Percentiles rank a stretch among this genome's conserved stretches.
Conservation (phyloP, 2,888 invertebrate genomes). For the Leptarthrus brevirostris region DNA sequence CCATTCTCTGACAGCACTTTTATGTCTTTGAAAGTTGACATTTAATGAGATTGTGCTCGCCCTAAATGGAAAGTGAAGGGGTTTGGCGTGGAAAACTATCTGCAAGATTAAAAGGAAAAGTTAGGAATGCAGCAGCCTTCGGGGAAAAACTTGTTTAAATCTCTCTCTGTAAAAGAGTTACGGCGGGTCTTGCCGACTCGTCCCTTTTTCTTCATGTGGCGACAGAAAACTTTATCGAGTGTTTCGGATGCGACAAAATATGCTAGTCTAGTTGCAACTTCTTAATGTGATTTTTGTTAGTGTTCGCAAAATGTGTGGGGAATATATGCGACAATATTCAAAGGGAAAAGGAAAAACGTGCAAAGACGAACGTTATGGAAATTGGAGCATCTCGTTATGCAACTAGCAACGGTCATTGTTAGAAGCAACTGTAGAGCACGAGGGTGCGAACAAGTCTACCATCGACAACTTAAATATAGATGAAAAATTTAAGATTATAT, state of each 20-base stretch:
- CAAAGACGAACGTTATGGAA: conserved; percentile 1
- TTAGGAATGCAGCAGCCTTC: conserved; percentile 9
- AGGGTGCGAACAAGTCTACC: conserved; percentile 10
- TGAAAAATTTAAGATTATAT: conserved; percentile 22
- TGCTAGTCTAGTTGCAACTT: conserved; percentile 19
- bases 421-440: too few species aligned
- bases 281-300: conserved; percentile 25
- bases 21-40: conserved; percentile 24
- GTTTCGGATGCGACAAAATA: conserved; percentile 31
- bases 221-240: conserved; percentile 31
- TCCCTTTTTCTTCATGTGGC: conserved; percentile 25
- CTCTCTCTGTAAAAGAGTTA: conserved; percentile 3
- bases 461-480: conserved; percentile 11
- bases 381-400: conserved; percentile 3
- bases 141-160: conserved; percentile 15
- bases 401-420: background rate
- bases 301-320: background rate
- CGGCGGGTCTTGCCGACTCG: conserved; percentile 2
- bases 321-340: background rate
- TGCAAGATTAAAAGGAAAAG: conserved; percentile 35
- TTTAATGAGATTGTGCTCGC: conserved; percentile 28
- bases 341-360: background rate
- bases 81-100: conserved; percentile 10
- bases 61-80: background rate
- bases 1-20: background rate